A percentile compares a stretch with the other conserved stretches of the same genome.
These are phyloP conservation scores for Orthosia gracilis DNA, from an alignment of 2,888 invertebrate genomes.

Conservation along the genomic window DNA sequence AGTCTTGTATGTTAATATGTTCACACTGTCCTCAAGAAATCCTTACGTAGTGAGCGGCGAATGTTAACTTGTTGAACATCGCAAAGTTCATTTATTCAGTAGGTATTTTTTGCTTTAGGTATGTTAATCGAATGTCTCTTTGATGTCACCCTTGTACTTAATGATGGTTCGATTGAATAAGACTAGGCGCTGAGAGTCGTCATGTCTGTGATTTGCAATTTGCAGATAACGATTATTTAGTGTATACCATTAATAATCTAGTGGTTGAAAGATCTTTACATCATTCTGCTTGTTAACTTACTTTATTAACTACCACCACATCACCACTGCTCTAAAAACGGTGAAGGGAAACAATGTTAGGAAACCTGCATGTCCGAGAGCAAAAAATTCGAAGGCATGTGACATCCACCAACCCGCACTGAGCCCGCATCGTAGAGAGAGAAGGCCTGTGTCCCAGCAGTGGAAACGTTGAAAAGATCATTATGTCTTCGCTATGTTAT, in stretches of 20 bases:
- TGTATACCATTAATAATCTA: not conserved
- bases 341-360: too few species aligned
- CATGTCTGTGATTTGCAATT: conserved; percentile 49
- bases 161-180: conserved; percentile 66
- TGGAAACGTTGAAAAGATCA: too few species aligned
- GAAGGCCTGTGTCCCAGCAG: too few species aligned
- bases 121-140: conserved; percentile 64
- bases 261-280: not conserved
- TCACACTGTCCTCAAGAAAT: conserved; percentile 40
- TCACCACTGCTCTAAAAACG: too few species aligned
- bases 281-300: not conserved
- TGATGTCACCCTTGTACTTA: conserved; percentile 68
- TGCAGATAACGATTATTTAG: conserved; percentile 17
- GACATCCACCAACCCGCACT: too few species aligned
- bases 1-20: conserved; percentile 16
- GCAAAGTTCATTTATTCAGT: conserved; percentile 55
- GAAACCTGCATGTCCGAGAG: too few species aligned
- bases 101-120: conserved; percentile 59
- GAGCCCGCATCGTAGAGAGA: too few species aligned
- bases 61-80: conserved; percentile 44
- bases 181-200: conserved; percentile 41
- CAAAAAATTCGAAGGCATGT: too few species aligned
- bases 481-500: too few species aligned
- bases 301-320: not conserved
- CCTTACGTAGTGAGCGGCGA: conserved; percentile 56